These are phyloP conservation scores for Lepilemur ruficaudatus DNA, from an alignment of 2,797 vertebrate species.

Conservation along the genomic window DNA sequence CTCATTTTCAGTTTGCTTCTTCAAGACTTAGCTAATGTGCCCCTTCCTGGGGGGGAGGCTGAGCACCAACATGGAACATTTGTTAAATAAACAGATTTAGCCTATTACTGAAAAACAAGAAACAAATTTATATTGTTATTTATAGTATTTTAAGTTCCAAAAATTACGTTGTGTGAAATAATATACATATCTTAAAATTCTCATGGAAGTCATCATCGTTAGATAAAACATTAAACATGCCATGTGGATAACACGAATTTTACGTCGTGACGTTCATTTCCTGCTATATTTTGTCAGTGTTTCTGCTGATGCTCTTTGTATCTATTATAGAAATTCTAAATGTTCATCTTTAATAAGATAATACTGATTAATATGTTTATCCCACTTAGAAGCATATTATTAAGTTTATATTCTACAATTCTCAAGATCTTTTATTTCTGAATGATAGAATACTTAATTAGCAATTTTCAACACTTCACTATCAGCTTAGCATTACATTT, in stretches of 20 bases:
- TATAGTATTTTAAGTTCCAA: background rate
- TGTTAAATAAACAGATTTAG: background rate
- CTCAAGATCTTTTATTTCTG: background rate
- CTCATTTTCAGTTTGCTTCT: background rate
- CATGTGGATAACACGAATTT: background rate
- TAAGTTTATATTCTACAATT: slow-evolving; percentile 12
- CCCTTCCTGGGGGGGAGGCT: background rate
- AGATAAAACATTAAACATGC: background rate
- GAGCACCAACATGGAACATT: background rate
- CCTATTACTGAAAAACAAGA: background rate
- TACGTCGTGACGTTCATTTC: background rate
- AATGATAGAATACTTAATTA: slow-evolving; percentile 37
- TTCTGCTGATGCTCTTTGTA: background rate
- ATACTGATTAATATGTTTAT: background rate
- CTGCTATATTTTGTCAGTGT: background rate
- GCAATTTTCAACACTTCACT: slow-evolving; percentile 1
- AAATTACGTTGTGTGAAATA: background rate
- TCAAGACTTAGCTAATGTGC: background rate
- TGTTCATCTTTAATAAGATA: background rate
- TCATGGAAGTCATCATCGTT: background rate
- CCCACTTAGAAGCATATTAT: background rate
- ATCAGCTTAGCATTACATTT: slow-evolving; percentile 30
- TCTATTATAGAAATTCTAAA: background rate
- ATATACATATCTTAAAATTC: background rate
- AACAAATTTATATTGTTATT: background rate